A percentile compares a stretch with the other conserved stretches of the same genome.
Evolutionary conservation across 2,113 vertebrate species (phyloP).

Genomic region (Uropsilus gracilis): DNA sequence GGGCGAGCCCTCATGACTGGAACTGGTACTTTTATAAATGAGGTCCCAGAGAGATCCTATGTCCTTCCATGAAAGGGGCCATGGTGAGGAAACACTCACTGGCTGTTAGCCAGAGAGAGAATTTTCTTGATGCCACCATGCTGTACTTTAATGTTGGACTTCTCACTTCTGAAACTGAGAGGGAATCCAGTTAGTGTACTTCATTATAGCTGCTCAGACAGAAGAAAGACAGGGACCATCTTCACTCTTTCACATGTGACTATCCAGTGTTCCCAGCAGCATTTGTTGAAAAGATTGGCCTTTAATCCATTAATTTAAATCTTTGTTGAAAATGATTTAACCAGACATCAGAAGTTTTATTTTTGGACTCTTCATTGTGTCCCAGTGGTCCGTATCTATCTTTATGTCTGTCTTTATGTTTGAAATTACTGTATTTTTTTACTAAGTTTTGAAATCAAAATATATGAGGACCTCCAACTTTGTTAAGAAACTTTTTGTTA

Average conservation of each 20-base stretch:
- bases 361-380: not conserved
- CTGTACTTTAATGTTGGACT: not conserved
- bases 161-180: not conserved
- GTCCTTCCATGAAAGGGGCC: too few relatives aligned
- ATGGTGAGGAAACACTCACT: not conserved
- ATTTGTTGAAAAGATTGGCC: not conserved
- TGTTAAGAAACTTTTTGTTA: too few relatives aligned
- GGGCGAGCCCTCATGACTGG: not conserved
- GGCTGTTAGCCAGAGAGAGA: not conserved
- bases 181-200: not conserved
- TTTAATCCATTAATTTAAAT: not conserved
- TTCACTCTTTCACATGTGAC: not conserved
- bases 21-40: not conserved
- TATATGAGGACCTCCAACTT: not conserved
- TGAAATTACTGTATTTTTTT: not conserved
- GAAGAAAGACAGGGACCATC: not conserved
- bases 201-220: not conserved
- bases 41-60: not conserved
- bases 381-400: too few relatives aligned
- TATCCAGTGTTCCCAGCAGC: too few relatives aligned
- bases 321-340: not conserved
- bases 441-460: not conserved
- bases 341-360: not conserved
- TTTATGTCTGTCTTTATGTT: not conserved
- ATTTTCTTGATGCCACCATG: not conserved